Base-by-base conservation (phyloP, 2,113 vertebrate genomes). In the Daboia siamensis region DNA sequence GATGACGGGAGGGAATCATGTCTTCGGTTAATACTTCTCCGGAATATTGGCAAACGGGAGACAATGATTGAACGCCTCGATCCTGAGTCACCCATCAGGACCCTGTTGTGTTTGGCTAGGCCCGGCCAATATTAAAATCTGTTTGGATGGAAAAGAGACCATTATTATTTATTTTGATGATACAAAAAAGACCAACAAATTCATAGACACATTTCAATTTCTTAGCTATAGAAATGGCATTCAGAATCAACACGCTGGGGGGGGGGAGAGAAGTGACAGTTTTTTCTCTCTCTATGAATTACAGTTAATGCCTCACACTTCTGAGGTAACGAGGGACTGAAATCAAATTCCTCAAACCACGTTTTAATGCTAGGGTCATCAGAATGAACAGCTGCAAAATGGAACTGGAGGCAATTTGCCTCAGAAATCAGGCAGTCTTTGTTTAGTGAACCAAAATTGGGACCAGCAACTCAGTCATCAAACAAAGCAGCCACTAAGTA, bases 1-100 rank as follows among this genome's bases (percentile, higher is more conserved):
- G 99, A 99, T 11, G 99, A 99, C 2, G 99, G 99, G 1, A 99
- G 98, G 1, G 99, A 99, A 23, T 99, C 99, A 94, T 98, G 99
- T 95, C 98, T 98, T 94, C 98, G 98, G 91, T 97, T 98, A 95
- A 97, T 98, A 93, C 98, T 99, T 92, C 98, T 98, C 92, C 99
- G 98, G 97, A 99, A 99, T 96, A 99, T 99, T 88, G 99, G 99
- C 97, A 99, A 97, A 91, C 99, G 98, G 95, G 99, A 99, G 51
- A 99, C 99, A 9, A 99, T 98, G 33, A 98, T 99, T 51, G 99
- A 99, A 84, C 99, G 98, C 85, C 99, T 98, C 33, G 98, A 97
- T 94, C 98, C 98, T 0, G 98, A 98, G 97, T 99, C 99, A 95
- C 99, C 99, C 99, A 99, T 99, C 95, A 96, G 97, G 97, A 93